Evolutionary conservation across 1,140 invertebrate genomes (phyloP).

Genomic region (Lepidurus arcticus): DNA sequence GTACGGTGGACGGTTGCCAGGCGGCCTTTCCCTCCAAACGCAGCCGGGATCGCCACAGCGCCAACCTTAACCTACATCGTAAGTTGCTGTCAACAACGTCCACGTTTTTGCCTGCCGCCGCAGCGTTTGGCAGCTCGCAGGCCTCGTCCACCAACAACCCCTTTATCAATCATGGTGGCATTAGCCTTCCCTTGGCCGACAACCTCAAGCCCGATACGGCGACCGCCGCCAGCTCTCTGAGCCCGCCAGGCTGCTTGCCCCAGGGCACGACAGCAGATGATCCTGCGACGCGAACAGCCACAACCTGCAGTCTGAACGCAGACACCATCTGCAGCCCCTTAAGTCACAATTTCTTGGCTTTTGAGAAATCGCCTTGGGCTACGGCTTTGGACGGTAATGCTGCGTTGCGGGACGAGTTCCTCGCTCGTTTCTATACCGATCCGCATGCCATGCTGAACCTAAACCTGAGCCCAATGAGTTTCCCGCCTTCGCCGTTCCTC

Average conservation of each 20-base stretch:
- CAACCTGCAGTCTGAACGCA: not conserved
- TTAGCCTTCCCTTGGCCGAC: constrained; percentile 31
- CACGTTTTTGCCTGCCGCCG: constrained; percentile 44
- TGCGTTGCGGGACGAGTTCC: constrained; percentile 63
- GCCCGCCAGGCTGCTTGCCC: constrained; percentile 34
- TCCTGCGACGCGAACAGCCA: not conserved
- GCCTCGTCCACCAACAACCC: constrained; percentile 26
- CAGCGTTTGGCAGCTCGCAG: constrained; percentile 27
- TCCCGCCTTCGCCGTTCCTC: constrained; percentile 48
- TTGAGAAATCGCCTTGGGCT: constrained; percentile 47
- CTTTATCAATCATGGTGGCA: constrained; percentile 22
- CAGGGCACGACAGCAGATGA: not conserved
- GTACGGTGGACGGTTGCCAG: constrained; percentile 91
- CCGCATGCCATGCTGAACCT: constrained; percentile 46
- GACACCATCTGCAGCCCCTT: not conserved
- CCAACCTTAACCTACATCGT: constrained; percentile 84
- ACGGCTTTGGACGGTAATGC: constrained; percentile 49
- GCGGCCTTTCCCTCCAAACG: constrained; percentile 92
- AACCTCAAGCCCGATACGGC: constrained; percentile 32
- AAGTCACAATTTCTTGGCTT: constrained; percentile 30
- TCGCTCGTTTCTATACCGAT: constrained; percentile 69
- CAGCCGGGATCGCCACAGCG: constrained; percentile 84
- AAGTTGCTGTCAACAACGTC: constrained; percentile 72
- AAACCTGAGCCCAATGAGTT: constrained; percentile 32
- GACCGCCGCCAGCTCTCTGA: not conserved